phyloP scores from a whole-genome alignment of 2,888 invertebrate genomes.

The Xanthia icteritia region DNA sequence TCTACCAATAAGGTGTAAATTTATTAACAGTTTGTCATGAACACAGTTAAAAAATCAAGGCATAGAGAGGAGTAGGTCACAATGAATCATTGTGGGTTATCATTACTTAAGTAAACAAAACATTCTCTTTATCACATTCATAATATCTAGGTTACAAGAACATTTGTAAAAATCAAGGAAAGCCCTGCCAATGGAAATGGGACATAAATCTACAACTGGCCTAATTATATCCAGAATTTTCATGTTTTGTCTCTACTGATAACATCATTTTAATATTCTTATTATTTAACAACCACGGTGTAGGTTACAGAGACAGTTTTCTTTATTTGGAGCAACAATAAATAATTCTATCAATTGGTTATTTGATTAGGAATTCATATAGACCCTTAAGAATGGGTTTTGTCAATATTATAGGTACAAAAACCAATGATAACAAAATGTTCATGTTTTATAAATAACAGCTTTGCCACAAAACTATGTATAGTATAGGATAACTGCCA shows the following conservation, averaged over 20 bases:
- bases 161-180: conserved; percentile 1
- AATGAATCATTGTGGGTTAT: conserved; percentile 44
- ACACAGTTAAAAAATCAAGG: conserved; percentile 22
- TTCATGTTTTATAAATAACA: not conserved
- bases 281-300: not conserved
- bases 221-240: not conserved
- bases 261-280: not conserved
- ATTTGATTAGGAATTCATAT: not conserved
- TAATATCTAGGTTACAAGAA: conserved; percentile 38
- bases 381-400: not conserved
- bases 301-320: not conserved
- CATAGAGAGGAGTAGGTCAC: conserved; percentile 15
- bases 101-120: conserved; percentile 37
- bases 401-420: not conserved
- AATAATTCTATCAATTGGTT: not conserved
- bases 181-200: not conserved
- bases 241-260: not conserved
- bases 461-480: not conserved
- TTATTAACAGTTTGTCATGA: not conserved
- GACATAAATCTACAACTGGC: not conserved
- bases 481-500: too few species aligned
- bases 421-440: not conserved
- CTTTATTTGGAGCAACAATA: not conserved
- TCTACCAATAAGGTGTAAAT: not conserved
- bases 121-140: conserved; percentile 29